Conservation (phyloP, 1,140 invertebrate species). For the Episyrphus balteatus region DNA sequence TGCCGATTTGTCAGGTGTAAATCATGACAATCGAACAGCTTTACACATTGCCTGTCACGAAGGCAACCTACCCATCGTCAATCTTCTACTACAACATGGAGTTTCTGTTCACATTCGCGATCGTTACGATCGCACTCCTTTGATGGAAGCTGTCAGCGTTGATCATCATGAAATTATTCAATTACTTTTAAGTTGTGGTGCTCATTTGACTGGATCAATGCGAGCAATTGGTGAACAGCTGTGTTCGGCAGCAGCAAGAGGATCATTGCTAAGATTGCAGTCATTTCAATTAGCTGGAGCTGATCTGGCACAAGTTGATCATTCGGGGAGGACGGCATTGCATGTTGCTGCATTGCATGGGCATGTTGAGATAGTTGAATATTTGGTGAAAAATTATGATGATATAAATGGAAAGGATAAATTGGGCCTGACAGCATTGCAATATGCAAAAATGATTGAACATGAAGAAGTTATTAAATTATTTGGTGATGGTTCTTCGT, state of each 20-base stretch:
- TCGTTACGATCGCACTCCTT: conserved; percentile 46
- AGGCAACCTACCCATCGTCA: conserved; percentile 57
- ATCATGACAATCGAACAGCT: conserved; percentile 69
- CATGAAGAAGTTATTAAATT: conserved; percentile 22
- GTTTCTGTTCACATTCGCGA: conserved; percentile 64
- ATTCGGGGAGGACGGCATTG: conserved; percentile 48
- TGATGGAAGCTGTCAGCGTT: conserved; percentile 50
- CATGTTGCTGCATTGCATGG: conserved; percentile 46
- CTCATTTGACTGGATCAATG: conserved; percentile 43
- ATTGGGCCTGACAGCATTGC: conserved; percentile 38
- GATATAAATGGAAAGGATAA: conserved; percentile 33
- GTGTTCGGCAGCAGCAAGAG: conserved; percentile 47
- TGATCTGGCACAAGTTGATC: conserved; percentile 46
- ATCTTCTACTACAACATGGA: conserved; percentile 66
- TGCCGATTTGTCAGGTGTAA: conserved; percentile 61
- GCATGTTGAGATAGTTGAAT: conserved; percentile 28
- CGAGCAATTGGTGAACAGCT: conserved; percentile 46
- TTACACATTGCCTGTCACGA: conserved; percentile 68
- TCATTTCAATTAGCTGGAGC: conserved; percentile 53
- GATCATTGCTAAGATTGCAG: conserved; percentile 43
- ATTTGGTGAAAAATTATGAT: conserved; percentile 37
- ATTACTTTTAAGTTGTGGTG: conserved; percentile 50
- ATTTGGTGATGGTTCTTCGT: neutral
- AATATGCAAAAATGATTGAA: conserved; percentile 36
- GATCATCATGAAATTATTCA: conserved; percentile 51